Percentiles rank a stretch among this genome's conserved stretches.
phyloP scores from a whole-genome alignment of 2,797 vertebrate genomes.

The Mormyrops boulengeri region DNA sequence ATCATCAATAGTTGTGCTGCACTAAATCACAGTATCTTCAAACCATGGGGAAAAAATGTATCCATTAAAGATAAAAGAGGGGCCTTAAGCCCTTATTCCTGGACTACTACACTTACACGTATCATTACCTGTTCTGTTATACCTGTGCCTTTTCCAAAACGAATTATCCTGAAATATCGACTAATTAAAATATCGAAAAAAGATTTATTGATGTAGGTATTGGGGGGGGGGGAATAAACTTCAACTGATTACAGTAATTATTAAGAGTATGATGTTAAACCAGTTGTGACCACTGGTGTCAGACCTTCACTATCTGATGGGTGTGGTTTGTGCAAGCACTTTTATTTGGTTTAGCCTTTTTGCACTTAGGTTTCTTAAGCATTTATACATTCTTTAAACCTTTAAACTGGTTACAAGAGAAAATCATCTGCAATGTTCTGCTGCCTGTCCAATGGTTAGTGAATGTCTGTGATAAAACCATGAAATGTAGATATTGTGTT shows the following conservation, averaged over 20 bases:
- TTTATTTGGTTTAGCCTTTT: not conserved
- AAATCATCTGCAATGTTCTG: not conserved
- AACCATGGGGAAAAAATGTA: not conserved
- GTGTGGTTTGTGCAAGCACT: not conserved
- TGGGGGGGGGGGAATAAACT: not conserved
- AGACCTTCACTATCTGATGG: not conserved
- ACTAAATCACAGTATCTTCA: not conserved
- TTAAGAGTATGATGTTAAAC: not conserved
- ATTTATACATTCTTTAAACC: not conserved
- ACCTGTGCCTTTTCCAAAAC: not conserved
- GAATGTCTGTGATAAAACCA: not conserved
- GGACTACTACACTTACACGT: not conserved
- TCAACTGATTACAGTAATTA: not conserved
- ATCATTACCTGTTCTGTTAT: not conserved
- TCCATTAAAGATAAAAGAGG: not conserved
- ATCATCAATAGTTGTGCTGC: not conserved
- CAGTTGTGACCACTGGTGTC: not conserved
- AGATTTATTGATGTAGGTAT: not conserved
- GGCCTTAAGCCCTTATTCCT: not conserved
- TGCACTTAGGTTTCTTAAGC: not conserved
- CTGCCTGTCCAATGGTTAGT: not conserved
- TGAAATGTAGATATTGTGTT: not conserved
- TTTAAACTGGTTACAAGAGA: not conserved
- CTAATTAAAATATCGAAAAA: not conserved
- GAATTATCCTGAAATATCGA: no score